A percentile compares a stretch with the other conserved stretches of the same genome.
Conservation (phyloP, 2,888 invertebrate genomes). For the Liodrosophila aerea region DNA sequence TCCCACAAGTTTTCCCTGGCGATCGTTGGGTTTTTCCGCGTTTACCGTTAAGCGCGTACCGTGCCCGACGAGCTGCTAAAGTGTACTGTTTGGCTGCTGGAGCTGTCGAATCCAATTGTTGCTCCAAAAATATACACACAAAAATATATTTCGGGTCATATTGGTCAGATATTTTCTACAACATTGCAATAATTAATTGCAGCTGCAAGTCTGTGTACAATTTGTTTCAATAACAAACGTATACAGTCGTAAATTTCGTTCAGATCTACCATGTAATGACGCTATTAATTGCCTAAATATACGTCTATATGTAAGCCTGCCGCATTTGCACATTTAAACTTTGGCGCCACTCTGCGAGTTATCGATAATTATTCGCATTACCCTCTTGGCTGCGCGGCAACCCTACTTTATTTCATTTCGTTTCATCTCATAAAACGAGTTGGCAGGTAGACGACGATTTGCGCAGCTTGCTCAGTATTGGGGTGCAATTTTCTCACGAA, state of each 20-base stretch:
- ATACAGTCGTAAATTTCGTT: no score
- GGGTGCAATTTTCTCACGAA: slow-evolving; percentile 22
- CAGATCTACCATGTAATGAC: no score
- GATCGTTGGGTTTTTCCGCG: neutral
- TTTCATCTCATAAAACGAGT: slow-evolving; percentile 7
- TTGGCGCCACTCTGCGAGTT: neutral
- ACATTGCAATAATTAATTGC: slow-evolving; percentile 24
- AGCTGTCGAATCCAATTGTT: slow-evolving; percentile 11
- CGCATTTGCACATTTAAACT: no score
- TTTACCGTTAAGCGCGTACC: slow-evolving; percentile 39
- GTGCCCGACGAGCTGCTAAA: slow-evolving; percentile 58
- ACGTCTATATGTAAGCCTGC: neutral
- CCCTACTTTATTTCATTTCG: neutral
- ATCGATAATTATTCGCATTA: neutral
- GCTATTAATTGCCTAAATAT: neutral
- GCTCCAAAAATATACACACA: slow-evolving; percentile 7
- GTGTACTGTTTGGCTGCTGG: slow-evolving; percentile 47
- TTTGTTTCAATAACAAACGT: neutral
- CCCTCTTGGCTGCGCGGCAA: slow-evolving; percentile 1
- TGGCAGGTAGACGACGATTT: slow-evolving; percentile 26
- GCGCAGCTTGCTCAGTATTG: slow-evolving; percentile 7
- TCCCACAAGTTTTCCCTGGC: slow-evolving; percentile 10
- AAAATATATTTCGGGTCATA: neutral
- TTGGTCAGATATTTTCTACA: slow-evolving; percentile 4
- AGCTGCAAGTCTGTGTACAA: neutral